Conservation (phyloP, 23 tunicate species). For the Corella eumyota region DNA sequence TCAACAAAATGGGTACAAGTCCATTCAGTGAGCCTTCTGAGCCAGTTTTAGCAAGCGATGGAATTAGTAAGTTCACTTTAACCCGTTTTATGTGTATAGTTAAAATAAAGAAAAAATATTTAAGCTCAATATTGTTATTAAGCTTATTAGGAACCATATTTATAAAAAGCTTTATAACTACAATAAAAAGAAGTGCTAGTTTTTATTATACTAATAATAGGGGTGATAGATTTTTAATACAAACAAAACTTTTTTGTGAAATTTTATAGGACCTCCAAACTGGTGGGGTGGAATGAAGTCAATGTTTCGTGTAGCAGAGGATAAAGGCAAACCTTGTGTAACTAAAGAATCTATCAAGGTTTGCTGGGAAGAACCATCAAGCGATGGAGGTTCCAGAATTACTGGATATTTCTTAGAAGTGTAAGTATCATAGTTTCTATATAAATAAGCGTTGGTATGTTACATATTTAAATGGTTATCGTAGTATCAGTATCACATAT, state of each 20-base stretch:
- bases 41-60: slow-evolving; percentile 73
- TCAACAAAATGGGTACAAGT: slow-evolving; percentile 66
- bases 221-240: too few relatives aligned
- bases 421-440: slow-evolving; percentile 1
- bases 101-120: not conserved
- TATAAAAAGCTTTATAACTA: too few relatives aligned
- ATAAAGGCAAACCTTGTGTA: slow-evolving; percentile 67
- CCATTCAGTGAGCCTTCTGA: slow-evolving; percentile 72
- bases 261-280: slow-evolving; percentile 50
- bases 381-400: slow-evolving; percentile 86
- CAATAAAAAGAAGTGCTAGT: too few relatives aligned
- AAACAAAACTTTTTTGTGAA: too few relatives aligned
- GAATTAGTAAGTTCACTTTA: slow-evolving; percentile 54
- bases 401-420: slow-evolving; percentile 79
- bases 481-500: not conserved
- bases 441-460: not conserved
- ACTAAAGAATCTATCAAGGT: slow-evolving; percentile 80
- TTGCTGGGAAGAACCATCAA: slow-evolving; percentile 84
- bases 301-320: slow-evolving; percentile 63
- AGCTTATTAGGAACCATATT: too few relatives aligned
- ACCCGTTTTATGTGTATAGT: not conserved
- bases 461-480: not conserved
- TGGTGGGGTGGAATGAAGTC: slow-evolving; percentile 90
- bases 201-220: too few relatives aligned
- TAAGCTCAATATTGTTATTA: too few relatives aligned